phyloP scores from a whole-genome alignment of 1,140 invertebrate species.

The Nasonia vitripennis region DNA sequence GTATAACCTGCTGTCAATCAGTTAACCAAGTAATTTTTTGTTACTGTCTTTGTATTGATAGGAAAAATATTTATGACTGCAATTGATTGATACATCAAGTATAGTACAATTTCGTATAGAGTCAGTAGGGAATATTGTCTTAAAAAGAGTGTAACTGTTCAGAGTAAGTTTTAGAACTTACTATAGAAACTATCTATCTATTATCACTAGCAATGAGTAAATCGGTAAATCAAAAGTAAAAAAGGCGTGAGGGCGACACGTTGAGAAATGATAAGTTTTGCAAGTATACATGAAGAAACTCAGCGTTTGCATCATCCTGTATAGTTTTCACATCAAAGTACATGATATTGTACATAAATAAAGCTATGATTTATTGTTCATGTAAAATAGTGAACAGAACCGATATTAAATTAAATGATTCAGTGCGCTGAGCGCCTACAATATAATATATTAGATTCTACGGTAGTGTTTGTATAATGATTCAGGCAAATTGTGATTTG shows the following conservation, averaged over 20 bases:
- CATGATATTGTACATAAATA: slow-evolving; percentile 10
- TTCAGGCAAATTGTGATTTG: neutral
- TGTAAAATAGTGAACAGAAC: slow-evolving; percentile 23
- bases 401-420: neutral
- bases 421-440: slow-evolving; percentile 13
- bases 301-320: neutral
- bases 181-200: neutral
- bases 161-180: neutral
- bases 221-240: neutral
- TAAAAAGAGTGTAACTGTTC: neutral
- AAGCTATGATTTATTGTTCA: neutral
- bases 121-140: neutral
- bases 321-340: slow-evolving; percentile 15
- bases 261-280: neutral
- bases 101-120: neutral
- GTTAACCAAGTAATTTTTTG: neutral
- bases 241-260: neutral
- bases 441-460: neutral
- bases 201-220: neutral
- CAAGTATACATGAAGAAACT: neutral
- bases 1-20: neutral
- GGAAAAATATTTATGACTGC: neutral
- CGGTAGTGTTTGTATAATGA: neutral
- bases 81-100: neutral
- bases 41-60: neutral